phyloP scores from a whole-genome alignment of 2,888 invertebrate species.

The Perdita meconis region DNA sequence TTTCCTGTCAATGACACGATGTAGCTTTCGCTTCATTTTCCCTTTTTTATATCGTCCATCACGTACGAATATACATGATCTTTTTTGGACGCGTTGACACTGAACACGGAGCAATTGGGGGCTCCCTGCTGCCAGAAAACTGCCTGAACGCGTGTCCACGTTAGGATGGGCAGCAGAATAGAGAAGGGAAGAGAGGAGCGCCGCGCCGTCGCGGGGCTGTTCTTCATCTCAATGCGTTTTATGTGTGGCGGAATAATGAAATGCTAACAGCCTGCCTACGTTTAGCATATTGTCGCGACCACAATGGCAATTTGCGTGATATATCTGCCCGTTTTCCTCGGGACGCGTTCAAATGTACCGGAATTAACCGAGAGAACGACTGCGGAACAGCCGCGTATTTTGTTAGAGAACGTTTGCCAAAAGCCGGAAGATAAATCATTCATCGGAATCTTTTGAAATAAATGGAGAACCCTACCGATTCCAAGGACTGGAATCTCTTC shows the following conservation, averaged over 20 bases:
- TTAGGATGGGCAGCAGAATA: conserved; percentile 31
- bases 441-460: neutral
- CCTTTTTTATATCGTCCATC: no score
- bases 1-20: neutral
- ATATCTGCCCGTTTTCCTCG: conserved; percentile 76
- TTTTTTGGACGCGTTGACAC: neutral
- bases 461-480: neutral
- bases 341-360: conserved; percentile 82
- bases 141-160: conserved; percentile 23
- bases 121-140: conserved; percentile 24
- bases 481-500: neutral
- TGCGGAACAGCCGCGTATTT: conserved; percentile 35
- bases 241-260: conserved; percentile 75
- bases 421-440: conserved; percentile 31
- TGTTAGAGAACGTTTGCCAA: conserved; percentile 30
- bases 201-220: conserved; percentile 18
- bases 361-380: conserved; percentile 78
- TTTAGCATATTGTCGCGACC: conserved; percentile 83
- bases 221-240: conserved; percentile 42
- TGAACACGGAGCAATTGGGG: conserved; percentile 22
- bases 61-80: no score
- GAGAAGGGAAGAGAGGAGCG: conserved; percentile 33
- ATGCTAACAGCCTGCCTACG: conserved; percentile 77
- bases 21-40: neutral
- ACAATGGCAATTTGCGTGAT: conserved; percentile 84